Base-by-base conservation (phyloP, 2,113 vertebrate species). In the Semnornis frantzii region DNA sequence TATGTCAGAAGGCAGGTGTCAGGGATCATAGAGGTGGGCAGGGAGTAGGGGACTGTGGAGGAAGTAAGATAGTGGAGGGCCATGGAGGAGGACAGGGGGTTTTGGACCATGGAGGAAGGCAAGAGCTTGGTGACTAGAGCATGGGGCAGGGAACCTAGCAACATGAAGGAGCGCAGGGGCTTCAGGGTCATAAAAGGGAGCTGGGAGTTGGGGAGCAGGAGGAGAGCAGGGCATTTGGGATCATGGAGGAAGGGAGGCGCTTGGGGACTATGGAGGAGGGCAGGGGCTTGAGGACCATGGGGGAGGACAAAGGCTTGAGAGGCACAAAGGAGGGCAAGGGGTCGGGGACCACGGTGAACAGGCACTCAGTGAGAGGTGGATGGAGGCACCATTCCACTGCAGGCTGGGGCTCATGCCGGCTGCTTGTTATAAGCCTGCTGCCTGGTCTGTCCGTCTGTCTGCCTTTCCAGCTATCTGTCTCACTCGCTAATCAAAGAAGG, bases 261-360 rank as follows among this genome's bases (percentile, higher is more conserved):
- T 13, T 3, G 4, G 4, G 44, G 37, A 42, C 27, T 33, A 63
- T 27, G 15, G 9, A 63, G 62, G 33, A 64, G 24, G 9, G 12
- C 25, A 17, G 33, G 12, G 37, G 37, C 4, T 19, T 3, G 5
- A 39, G n/a, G 8, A n/a, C 30, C 39, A 65, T 0, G 4, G 9
- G 8, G 20, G n/a, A 59, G 8, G 10, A 6, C 17, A 8, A 17
- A 15, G 39, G 8, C 2, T 10, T 9, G 39, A 30, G n/a, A 11
- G 34, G 33, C 17, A n/a, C 6, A 3, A 23, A 3, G 8, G 23
- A 57, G 11, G 16, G 13, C 14, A 8, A 21, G 23, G 17, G 28
- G 9, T 6, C 5, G 2, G 5, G 42, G 70, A 34, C 39, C 12
- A 39, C 0, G 2, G 10, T 0, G 0, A 14, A n/a, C 2, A 37